A percentile compares a stretch with the other conserved stretches of the same genome.
Conservation (phyloP, 2,888 invertebrate species). For the Chymomyza fuscimana region DNA sequence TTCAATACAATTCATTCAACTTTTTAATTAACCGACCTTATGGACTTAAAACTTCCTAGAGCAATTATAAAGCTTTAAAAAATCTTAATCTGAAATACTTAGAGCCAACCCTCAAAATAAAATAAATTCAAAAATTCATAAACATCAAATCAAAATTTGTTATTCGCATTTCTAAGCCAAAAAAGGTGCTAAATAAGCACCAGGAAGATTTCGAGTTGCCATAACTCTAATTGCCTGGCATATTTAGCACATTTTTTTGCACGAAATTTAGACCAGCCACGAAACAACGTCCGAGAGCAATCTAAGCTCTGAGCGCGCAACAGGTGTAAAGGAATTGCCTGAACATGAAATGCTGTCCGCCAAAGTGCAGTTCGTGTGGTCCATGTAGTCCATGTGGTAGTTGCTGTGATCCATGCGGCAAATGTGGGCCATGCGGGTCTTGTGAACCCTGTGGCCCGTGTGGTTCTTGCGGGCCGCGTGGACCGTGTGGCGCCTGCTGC, state of each 20-base stretch:
- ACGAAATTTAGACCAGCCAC: conserved; percentile 15
- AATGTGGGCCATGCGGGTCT: conserved; percentile 62
- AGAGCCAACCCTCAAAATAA: not conserved
- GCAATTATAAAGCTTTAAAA: too few species aligned
- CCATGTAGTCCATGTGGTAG: conserved; percentile 46
- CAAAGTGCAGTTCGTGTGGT: conserved; percentile 30
- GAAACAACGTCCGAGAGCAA: not conserved
- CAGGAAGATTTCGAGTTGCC: conserved; percentile 10
- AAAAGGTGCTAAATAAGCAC: conserved; percentile 59
- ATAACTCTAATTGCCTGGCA: conserved; percentile 20
- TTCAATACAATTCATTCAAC: too few species aligned
- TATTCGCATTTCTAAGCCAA: conserved; percentile 40
- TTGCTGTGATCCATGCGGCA: conserved; percentile 53
- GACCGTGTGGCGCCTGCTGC: conserved; percentile 57
- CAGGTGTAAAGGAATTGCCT: conserved; percentile 23
- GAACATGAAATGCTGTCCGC: conserved; percentile 35
- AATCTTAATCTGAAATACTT: not conserved
- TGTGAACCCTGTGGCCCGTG: conserved; percentile 44
- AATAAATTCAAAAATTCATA: not conserved
- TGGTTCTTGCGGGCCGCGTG: conserved; percentile 53
- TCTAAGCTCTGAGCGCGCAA: conserved; percentile 18
- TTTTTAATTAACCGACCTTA: too few species aligned
- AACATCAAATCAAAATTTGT: not conserved
- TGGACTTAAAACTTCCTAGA: too few species aligned
- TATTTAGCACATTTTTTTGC: conserved; percentile 68